phyloP scores from a whole-genome alignment of 2,888 invertebrate species.

The Digitonthophagus gazella region DNA sequence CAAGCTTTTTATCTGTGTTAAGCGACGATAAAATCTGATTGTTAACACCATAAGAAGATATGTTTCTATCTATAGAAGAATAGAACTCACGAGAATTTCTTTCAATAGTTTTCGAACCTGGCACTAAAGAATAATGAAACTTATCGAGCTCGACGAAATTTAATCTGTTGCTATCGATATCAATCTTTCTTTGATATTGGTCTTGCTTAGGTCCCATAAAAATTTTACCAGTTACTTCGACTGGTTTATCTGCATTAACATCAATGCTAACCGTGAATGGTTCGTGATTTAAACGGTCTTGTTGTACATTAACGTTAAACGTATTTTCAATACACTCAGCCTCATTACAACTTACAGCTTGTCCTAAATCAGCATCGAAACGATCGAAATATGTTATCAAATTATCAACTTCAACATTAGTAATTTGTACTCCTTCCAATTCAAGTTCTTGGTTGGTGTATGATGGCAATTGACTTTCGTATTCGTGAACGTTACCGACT shows the following conservation, averaged over 20 bases:
- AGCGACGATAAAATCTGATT: slow-evolving; percentile 60
- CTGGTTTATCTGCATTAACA: slow-evolving; percentile 58
- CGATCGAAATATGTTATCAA: slow-evolving; percentile 69
- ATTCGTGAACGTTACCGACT: slow-evolving; percentile 57
- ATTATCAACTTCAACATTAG: slow-evolving; percentile 59
- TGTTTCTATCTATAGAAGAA: slow-evolving; percentile 61
- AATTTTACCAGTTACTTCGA: slow-evolving; percentile 62
- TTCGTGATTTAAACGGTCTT: slow-evolving; percentile 64
- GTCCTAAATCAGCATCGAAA: slow-evolving; percentile 61
- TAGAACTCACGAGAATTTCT: slow-evolving; percentile 53
- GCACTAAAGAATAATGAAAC: slow-evolving; percentile 58
- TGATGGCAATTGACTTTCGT: slow-evolving; percentile 58
- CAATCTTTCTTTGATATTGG: slow-evolving; percentile 56
- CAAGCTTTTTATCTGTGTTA: slow-evolving; percentile 55
- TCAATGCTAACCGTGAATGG: slow-evolving; percentile 60
- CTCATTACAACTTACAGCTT: slow-evolving; percentile 54
- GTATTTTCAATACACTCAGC: slow-evolving; percentile 50
- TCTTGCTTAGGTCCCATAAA: slow-evolving; percentile 72
- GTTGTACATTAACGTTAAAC: slow-evolving; percentile 57
- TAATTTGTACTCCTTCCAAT: slow-evolving; percentile 54
- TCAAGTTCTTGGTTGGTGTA: slow-evolving; percentile 58
- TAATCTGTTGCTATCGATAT: slow-evolving; percentile 59
- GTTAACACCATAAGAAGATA: slow-evolving; percentile 62
- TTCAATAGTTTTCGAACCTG: slow-evolving; percentile 64
- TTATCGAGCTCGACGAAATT: slow-evolving; percentile 66